Conservation (phyloP, 2,888 invertebrate species). For the Xanthostigma xanthostigma region DNA sequence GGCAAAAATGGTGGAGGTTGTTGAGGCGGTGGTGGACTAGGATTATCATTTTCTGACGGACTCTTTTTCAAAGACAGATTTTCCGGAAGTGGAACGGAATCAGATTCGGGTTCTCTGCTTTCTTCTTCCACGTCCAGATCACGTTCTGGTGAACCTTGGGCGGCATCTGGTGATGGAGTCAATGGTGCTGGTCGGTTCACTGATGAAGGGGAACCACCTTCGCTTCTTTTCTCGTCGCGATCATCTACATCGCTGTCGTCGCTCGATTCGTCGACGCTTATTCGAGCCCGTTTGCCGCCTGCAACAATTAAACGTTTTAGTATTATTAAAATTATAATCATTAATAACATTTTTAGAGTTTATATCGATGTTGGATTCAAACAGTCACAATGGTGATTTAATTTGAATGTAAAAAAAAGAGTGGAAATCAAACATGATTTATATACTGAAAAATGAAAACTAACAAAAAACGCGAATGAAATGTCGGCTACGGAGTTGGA, state of each 20-base stretch:
- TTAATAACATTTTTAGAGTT: too few species aligned
- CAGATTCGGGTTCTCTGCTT: conserved; percentile 29
- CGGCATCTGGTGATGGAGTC: conserved; percentile 22
- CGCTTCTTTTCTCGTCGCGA: conserved; percentile 22
- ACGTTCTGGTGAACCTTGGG: conserved; percentile 25
- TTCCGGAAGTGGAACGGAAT: conserved; percentile 51
- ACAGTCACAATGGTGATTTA: too few species aligned
- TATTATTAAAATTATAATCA: too few species aligned
- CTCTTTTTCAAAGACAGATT: conserved; percentile 66
- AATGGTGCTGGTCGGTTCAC: conserved; percentile 30
- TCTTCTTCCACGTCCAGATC: conserved; percentile 40
- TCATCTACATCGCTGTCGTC: conserved; percentile 33
- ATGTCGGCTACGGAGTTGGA: too few species aligned
- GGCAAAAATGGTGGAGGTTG: conserved; percentile 14
- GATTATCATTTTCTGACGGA: conserved; percentile 32
- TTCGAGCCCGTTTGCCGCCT: conserved; percentile 31
- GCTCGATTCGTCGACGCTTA: conserved; percentile 30
- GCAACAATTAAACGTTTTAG: conserved; percentile 14
- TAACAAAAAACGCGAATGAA: too few species aligned
- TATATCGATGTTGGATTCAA: too few species aligned
- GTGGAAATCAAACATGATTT: too few species aligned
- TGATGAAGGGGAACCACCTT: conserved; percentile 27
- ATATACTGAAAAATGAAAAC: too few species aligned
- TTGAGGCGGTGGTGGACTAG: conserved; percentile 28
- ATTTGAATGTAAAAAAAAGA: too few species aligned